A percentile compares a stretch with the other conserved stretches of the same genome.
Conservation (phyloP, 1,140 invertebrate species). For the Periplaneta americana region DNA sequence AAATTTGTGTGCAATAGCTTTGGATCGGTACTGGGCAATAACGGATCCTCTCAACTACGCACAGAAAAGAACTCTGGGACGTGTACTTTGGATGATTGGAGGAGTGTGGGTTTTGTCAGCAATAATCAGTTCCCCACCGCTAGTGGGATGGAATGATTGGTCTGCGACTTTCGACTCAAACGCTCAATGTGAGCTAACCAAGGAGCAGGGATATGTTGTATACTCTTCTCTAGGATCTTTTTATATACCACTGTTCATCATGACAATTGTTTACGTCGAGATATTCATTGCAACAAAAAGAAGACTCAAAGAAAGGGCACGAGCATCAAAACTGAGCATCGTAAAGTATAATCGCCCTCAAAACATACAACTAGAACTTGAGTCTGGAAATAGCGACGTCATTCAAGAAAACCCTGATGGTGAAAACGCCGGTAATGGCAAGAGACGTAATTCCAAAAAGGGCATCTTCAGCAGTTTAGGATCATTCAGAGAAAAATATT, state of each 20-base stretch:
- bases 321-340: slow-evolving; percentile 72
- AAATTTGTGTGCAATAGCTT: slow-evolving; percentile 91
- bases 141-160: slow-evolving; percentile 98
- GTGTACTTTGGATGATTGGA: slow-evolving; percentile 84
- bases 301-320: slow-evolving; percentile 69
- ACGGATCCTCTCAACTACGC: slow-evolving; percentile 98
- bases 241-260: slow-evolving; percentile 90
- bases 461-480: no score
- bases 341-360: slow-evolving; percentile 38
- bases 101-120: slow-evolving; percentile 89
- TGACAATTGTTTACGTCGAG: slow-evolving; percentile 93
- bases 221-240: slow-evolving; percentile 95
- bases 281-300: slow-evolving; percentile 87
- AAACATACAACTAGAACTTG: slow-evolving; percentile 30
- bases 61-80: slow-evolving; percentile 86
- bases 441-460: no score
- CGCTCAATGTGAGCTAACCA: slow-evolving; percentile 73
- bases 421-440: no score
- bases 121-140: slow-evolving; percentile 90
- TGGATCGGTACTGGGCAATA: slow-evolving; percentile 95
- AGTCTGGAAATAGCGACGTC: no score
- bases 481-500: slow-evolving; percentile 39
- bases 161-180: slow-evolving; percentile 67
- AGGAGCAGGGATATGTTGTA: slow-evolving; percentile 83
- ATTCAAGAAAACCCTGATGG: no score